Evolutionary conservation across 2,797 vertebrate genomes (phyloP).

Genomic region (Columba guinea): DNA sequence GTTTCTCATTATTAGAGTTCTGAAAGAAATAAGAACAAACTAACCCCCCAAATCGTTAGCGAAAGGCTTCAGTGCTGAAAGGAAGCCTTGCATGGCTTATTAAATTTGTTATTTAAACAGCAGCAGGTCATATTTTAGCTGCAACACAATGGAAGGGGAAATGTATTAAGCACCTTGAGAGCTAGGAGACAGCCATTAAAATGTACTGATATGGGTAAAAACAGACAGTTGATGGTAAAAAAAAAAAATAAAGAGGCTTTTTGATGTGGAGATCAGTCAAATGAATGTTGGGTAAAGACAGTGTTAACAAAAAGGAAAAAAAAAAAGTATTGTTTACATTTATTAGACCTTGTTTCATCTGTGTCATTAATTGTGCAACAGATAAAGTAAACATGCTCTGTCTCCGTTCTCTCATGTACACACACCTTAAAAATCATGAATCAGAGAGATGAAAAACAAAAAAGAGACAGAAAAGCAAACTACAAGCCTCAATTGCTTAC

Average conservation of each 20-base stretch:
- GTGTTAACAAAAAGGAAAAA: neutral
- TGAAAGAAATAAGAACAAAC: conserved; percentile 34
- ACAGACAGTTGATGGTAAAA: neutral
- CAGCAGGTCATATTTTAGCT: conserved; percentile 36
- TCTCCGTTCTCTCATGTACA: neutral
- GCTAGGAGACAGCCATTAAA: conserved; percentile 17
- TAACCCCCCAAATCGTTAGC: conserved; percentile 39
- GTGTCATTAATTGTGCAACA: conserved; percentile 39
- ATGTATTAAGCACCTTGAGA: conserved; percentile 33
- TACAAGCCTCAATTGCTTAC: conserved; percentile 32
- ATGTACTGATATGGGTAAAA: neutral
- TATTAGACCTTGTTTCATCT: conserved; percentile 40
- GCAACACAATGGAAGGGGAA: neutral
- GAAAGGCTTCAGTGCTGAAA: conserved; percentile 35
- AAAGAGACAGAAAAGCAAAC: conserved; percentile 35
- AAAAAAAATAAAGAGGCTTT: neutral
- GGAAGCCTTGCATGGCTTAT: conserved; percentile 5
- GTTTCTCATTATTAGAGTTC: neutral
- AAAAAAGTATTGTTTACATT: neutral
- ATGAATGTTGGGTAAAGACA: neutral
- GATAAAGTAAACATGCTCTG: neutral
- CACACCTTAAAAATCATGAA: conserved; percentile 27
- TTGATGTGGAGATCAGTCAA: neutral
- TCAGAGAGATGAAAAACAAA: conserved; percentile 46
- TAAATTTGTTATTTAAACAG: conserved; percentile 57